phyloP scores from a whole-genome alignment of 2,113 vertebrate species.

The Eretmochelys imbricata region DNA sequence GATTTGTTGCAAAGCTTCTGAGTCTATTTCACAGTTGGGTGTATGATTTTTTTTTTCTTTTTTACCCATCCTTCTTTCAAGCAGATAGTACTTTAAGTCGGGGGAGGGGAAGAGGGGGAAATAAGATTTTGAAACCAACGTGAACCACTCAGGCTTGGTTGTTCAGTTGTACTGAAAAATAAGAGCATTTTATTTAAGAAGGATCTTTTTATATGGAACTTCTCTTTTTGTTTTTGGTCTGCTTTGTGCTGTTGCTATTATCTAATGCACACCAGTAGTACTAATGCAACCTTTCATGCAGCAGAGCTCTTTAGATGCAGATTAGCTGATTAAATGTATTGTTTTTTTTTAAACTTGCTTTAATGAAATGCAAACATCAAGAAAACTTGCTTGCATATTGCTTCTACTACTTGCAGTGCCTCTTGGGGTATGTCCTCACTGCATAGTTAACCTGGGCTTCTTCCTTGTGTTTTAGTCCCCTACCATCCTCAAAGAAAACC shows the following conservation, averaged over 20 bases:
- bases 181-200: background rate
- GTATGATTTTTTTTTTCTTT: background rate
- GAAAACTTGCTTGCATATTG: background rate
- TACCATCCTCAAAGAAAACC: background rate
- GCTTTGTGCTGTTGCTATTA: background rate
- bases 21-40: background rate
- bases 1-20: background rate
- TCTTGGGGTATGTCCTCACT: background rate
- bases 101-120: accelerated
- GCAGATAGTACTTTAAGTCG: background rate
- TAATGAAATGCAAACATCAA: background rate
- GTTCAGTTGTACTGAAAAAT: background rate
- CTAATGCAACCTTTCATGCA: background rate
- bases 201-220: background rate
- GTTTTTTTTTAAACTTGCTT: background rate
- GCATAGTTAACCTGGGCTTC: background rate
- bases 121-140: background rate
- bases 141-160: background rate
- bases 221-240: background rate
- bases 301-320: background rate
- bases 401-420: background rate
- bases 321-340: background rate
- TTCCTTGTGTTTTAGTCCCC: background rate
- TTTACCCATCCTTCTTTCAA: background rate
- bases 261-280: background rate